phyloP scores from a whole-genome alignment of 2,113 vertebrate genomes.

The Limanda limanda region DNA sequence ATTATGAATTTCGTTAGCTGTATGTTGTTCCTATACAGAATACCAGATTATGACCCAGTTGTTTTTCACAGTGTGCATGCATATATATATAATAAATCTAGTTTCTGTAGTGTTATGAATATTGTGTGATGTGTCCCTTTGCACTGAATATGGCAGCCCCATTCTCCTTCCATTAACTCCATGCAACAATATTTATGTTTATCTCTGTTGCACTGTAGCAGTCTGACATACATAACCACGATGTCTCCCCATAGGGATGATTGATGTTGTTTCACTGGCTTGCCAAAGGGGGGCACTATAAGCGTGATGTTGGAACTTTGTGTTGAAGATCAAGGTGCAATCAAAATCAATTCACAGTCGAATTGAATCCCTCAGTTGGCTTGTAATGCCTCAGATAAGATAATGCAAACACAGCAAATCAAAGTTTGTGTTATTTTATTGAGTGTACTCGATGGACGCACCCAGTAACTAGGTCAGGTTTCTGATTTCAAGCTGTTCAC shows the following conservation, averaged over 20 bases:
- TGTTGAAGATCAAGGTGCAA: not conserved
- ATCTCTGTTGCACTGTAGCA: not conserved
- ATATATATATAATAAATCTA: not conserved
- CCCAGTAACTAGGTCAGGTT: not conserved
- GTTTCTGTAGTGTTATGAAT: not conserved
- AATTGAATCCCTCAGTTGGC: not conserved
- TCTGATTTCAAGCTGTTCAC: not conserved
- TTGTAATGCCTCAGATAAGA: conserved; percentile 26
- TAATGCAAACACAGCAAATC: conserved; percentile 14
- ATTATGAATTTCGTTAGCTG: not conserved
- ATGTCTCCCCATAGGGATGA: not conserved
- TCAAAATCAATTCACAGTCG: not conserved
- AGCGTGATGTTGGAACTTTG: not conserved
- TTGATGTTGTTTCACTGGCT: not conserved
- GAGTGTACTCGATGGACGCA: conserved; percentile 6
- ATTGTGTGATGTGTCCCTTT: not conserved
- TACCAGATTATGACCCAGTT: too few species aligned
- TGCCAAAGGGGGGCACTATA: not conserved
- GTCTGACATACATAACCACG: not conserved
- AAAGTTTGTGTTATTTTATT: conserved; percentile 18
- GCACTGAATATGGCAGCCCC: not conserved
- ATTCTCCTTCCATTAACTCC: not conserved
- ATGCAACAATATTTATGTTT: not conserved
- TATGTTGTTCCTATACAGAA: not conserved
- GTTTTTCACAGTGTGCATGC: not conserved